phyloP scores from a whole-genome alignment of 2,888 invertebrate genomes.

The Athalia rosae region DNA sequence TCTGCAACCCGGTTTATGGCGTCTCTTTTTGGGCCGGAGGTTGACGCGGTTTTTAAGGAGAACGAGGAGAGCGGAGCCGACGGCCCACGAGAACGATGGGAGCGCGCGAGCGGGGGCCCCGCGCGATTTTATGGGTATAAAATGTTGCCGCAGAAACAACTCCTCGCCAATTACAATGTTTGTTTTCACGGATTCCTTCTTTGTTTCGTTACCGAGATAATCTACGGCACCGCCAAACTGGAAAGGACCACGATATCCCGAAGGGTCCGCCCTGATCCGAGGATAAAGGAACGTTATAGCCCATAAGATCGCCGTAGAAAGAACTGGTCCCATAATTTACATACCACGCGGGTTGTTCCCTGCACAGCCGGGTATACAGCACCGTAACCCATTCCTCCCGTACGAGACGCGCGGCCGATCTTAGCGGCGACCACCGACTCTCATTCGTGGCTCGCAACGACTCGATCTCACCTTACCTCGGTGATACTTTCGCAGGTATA shows the following conservation, averaged over 20 bases:
- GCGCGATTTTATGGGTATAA: slow-evolving; percentile 21
- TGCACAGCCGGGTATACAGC: no score
- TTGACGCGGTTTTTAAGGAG: neutral
- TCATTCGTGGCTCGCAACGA: no score
- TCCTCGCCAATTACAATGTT: slow-evolving; percentile 51
- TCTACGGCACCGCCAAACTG: slow-evolving; percentile 51
- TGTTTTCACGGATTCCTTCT: slow-evolving; percentile 54
- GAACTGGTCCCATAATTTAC: slow-evolving; percentile 54
- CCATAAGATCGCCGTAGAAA: slow-evolving; percentile 46
- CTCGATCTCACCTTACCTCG: no score
- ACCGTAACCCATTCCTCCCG: no score
- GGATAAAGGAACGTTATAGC: slow-evolving; percentile 52
- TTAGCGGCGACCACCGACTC: no score
- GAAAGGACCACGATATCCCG: slow-evolving; percentile 48
- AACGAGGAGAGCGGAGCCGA: neutral
- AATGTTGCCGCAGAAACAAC: neutral
- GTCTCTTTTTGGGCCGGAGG: slow-evolving; percentile 1
- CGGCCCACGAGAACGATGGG: neutral
- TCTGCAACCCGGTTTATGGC: slow-evolving; percentile 66
- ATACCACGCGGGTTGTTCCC: slow-evolving; percentile 2
- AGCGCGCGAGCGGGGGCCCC: slow-evolving; percentile 9
- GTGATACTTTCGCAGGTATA: no score
- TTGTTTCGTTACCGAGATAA: slow-evolving; percentile 54
- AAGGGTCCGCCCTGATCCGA: slow-evolving; percentile 47
- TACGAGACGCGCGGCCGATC: no score